Conservation (phyloP, 2,113 vertebrate species). For the Alouatta palliata region DNA sequence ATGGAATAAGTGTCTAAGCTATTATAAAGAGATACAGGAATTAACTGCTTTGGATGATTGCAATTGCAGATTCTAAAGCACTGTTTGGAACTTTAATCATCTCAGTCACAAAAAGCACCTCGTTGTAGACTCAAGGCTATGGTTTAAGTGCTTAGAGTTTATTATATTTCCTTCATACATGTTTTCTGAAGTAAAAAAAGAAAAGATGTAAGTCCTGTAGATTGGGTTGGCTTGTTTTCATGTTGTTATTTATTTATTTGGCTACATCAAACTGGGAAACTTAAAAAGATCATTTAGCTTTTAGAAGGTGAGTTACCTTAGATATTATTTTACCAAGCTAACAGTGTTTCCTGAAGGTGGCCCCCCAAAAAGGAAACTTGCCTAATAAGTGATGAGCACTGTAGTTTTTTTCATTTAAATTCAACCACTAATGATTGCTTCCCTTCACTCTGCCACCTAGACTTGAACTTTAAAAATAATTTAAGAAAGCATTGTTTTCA, state of each 20-base stretch:
- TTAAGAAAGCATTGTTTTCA: slow-evolving; percentile 29
- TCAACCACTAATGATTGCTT: slow-evolving; percentile 10
- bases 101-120: slow-evolving; percentile 7
- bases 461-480: background rate
- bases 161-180: slow-evolving; percentile 28
- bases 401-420: slow-evolving; percentile 22
- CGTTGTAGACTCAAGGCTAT: slow-evolving; percentile 38
- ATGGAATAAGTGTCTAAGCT: slow-evolving; percentile 75
- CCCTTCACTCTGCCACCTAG: background rate
- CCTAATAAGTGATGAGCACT: background rate
- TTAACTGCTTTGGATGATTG: slow-evolving; percentile 57
- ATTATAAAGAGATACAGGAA: slow-evolving; percentile 72
- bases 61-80: slow-evolving; percentile 62
- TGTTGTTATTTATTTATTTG: slow-evolving; percentile 1
- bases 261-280: slow-evolving; percentile 21
- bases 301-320: slow-evolving; percentile 18
- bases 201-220: background rate
- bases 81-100: slow-evolving; percentile 53
- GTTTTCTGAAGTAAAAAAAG: slow-evolving; percentile 23
- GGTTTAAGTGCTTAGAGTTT: slow-evolving; percentile 28
- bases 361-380: slow-evolving; percentile 2
- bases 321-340: background rate
- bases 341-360: slow-evolving; percentile 37
- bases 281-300: slow-evolving; percentile 40
- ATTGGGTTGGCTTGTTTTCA: slow-evolving; percentile 25